Evolutionary conservation across 2,113 vertebrate genomes (phyloP), one percentile per base, ranked within the genome.

Genomic region (Coryphaenoides rupestris): DNA sequence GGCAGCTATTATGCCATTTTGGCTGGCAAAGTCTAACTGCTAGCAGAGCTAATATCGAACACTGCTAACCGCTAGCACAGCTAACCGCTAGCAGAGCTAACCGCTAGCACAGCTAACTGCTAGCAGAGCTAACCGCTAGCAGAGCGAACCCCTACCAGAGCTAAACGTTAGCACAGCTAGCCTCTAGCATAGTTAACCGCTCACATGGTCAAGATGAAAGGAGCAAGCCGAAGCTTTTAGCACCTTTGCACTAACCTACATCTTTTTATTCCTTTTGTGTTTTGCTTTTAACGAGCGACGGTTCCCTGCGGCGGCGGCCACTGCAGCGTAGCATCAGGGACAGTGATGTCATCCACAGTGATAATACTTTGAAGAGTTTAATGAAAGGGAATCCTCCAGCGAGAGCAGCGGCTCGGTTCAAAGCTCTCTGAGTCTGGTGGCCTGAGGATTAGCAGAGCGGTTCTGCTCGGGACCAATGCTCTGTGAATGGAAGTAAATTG

Each of bases 341-440:
- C 21, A 4, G 55, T 28, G 57, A 60, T 54, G 62, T 50, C 62
- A 62, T 67, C 24, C 33, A 40, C 9, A 40, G 33, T 40, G 33
- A 7, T 7, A 12, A 7, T 23, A 54, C 64, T 67, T 69, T 78
- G 47, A 69, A 68, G 58, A 62, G 62, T 68, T 66, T 73, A 63
- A 68, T 74, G 63, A 68, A 72, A 66, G 22, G 69, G 49, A 75
- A 68, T 40, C 69, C 66, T 60, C 65, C 64, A 65, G 69, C 68
- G 76, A 47, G 47, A 6, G 47, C 15, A n/a, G 47, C 16, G 47
- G 2, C n/a, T 17, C 15, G 15, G 47, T n/a, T 50, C 47, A n/a
- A 17, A 40, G 33, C 33, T n/a, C n/a, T n/a, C n/a, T n/a, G n/a
- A n/a, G n/a, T n/a, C n/a, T 21, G 22, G 21, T 23, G 61, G 46